These are phyloP conservation scores for Craseonycteris thonglongyai DNA, from an alignment of 2,113 vertebrate genomes.

Conservation along the genomic window DNA sequence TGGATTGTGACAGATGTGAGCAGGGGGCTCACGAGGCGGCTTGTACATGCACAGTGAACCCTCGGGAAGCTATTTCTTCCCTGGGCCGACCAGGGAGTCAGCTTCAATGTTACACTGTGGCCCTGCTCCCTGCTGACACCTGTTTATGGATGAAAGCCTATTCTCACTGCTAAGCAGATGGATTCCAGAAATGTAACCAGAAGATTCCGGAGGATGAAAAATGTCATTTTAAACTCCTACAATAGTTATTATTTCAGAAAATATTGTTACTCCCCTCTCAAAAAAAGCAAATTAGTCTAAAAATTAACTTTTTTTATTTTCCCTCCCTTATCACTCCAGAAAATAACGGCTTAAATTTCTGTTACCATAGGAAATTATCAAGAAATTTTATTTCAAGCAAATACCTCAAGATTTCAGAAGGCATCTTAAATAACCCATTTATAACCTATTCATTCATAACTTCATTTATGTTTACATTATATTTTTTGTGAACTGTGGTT, in stretches of 20 bases:
- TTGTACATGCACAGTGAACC: fast-evolving
- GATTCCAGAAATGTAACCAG: neutral
- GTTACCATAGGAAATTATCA: neutral
- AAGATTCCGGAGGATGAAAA: neutral
- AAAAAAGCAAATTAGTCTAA: neutral
- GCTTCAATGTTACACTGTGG: neutral
- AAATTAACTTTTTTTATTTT: neutral
- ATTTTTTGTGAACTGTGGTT: too few relatives aligned
- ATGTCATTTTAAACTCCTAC: neutral
- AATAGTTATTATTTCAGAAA: neutral
- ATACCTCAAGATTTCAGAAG: neutral
- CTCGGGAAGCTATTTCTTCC: fast-evolving
- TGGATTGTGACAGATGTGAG: neutral
- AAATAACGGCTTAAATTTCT: neutral
- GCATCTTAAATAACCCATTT: neutral
- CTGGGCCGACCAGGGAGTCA: neutral
- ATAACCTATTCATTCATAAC: neutral
- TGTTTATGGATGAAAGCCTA: neutral
- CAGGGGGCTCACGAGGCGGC: fast-evolving
- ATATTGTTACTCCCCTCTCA: too few relatives aligned
- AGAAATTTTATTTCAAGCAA: neutral
- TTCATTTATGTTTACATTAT: too few relatives aligned
- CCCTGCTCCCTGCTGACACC: neutral
- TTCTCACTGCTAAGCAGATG: neutral
- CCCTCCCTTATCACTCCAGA: neutral